Evolutionary conservation across 2,888 invertebrate species (phyloP).

Genomic region (Diplolepis rosae): DNA sequence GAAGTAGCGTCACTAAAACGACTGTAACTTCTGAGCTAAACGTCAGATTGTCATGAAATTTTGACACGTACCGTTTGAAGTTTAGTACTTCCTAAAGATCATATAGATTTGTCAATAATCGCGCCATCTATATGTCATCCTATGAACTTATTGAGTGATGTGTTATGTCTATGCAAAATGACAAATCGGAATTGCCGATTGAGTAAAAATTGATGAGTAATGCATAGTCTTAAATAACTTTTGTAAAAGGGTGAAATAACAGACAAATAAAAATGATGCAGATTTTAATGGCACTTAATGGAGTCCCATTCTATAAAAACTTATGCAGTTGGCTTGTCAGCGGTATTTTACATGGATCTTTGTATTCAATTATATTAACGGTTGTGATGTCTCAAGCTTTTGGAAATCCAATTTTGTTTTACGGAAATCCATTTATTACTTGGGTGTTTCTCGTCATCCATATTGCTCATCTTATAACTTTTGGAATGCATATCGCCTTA

Average conservation of each 20-base stretch:
- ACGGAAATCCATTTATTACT: conserved; percentile 38
- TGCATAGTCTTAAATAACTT: too few relatives aligned
- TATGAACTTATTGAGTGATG: too few relatives aligned
- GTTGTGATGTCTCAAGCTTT: conserved; percentile 51
- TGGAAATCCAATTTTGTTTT: conserved; percentile 28
- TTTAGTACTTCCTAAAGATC: too few relatives aligned
- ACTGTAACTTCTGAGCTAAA: too few relatives aligned
- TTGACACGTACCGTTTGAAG: too few relatives aligned
- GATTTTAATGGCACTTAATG: conserved; percentile 66
- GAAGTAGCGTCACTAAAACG: too few relatives aligned
- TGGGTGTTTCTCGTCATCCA: conserved; percentile 31
- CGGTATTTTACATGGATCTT: conserved; percentile 54
- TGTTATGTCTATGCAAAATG: too few relatives aligned
- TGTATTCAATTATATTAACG: conserved; percentile 54
- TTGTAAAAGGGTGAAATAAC: background rate
- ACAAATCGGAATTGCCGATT: too few relatives aligned
- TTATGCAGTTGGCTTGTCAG: conserved; percentile 63
- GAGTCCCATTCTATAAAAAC: conserved; percentile 60
- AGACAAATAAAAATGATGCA: conserved; percentile 34
- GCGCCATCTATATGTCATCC: too few relatives aligned
- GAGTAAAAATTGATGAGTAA: too few relatives aligned
- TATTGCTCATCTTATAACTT: conserved; percentile 31
- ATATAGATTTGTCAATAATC: too few relatives aligned
- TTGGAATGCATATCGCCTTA: conserved; percentile 39
- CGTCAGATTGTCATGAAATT: too few relatives aligned